Evolutionary conservation across 2,888 invertebrate genomes (phyloP).

Genomic region (Drosophila robusta): DNA sequence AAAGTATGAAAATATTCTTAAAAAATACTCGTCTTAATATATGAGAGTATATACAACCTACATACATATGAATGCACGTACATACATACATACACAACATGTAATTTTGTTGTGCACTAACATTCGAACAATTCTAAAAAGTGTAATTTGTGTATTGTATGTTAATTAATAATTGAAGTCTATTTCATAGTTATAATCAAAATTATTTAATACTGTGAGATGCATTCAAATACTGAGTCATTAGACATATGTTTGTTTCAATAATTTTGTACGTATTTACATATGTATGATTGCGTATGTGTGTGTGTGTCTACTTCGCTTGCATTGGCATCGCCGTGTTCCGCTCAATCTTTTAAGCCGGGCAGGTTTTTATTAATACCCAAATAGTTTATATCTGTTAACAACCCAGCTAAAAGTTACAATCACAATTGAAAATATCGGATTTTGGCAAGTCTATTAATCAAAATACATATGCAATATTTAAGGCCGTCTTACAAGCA

Average conservation of each 20-base stretch:
- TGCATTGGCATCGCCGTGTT: background rate
- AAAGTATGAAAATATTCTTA: constrained; percentile 13
- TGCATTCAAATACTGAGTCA: background rate
- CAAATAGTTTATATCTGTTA: background rate
- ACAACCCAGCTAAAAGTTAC: background rate
- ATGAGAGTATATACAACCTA: background rate
- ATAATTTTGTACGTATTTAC: constrained; percentile 1
- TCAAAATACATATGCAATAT: constrained; percentile 1
- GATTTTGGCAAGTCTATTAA: constrained; percentile 3
- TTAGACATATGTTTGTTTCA: constrained; percentile 16
- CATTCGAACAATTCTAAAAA: constrained; percentile 1
- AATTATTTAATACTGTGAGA: background rate
- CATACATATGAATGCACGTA: background rate
- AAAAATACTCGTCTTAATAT: background rate
- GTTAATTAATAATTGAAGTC: background rate
- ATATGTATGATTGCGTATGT: background rate
- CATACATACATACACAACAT: background rate
- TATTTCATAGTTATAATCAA: background rate
- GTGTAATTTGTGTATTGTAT: background rate
- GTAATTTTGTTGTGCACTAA: background rate
- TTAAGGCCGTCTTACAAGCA: background rate
- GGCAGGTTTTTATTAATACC: background rate
- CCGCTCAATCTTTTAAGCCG: background rate
- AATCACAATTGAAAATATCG: background rate
- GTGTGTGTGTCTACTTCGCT: background rate